Evolutionary conservation across 1,140 invertebrate genomes (phyloP).

Genomic region (Zaprionus lachaisei): DNA sequence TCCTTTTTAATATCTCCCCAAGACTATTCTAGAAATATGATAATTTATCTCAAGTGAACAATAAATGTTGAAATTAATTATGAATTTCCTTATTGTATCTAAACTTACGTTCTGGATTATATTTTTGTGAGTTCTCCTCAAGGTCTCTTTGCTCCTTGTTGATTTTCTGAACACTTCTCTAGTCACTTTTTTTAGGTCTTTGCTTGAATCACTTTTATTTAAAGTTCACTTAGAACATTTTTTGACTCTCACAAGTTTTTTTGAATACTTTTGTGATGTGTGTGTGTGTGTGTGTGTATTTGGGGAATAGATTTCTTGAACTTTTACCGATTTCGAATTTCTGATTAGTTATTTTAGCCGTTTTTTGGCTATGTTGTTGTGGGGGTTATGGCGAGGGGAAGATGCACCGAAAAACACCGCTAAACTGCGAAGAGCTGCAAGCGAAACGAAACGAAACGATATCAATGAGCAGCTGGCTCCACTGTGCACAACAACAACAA

Average conservation of each 20-base stretch:
- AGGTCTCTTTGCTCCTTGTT: not conserved
- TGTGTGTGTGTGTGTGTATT: slow-evolving; percentile 23
- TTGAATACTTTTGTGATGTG: slow-evolving; percentile 34
- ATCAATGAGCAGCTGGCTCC: slow-evolving; percentile 38
- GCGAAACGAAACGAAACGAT: slow-evolving; percentile 30
- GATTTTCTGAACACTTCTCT: not conserved
- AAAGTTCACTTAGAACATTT: slow-evolving; percentile 3
- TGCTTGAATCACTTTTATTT: slow-evolving; percentile 2
- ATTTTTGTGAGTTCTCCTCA: not conserved
- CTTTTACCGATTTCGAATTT: slow-evolving; percentile 58
- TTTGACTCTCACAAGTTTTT: slow-evolving; percentile 18
- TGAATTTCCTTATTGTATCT: not conserved
- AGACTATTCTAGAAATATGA: not conserved
- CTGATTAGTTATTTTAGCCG: slow-evolving; percentile 40
- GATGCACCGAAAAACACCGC: slow-evolving; percentile 47
- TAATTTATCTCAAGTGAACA: not conserved
- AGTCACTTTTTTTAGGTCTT: slow-evolving; percentile 11
- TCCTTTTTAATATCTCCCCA: not conserved
- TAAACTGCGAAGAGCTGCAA: slow-evolving; percentile 31
- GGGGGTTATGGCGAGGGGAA: slow-evolving; percentile 23
- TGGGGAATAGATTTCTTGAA: slow-evolving; percentile 26
- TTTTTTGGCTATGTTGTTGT: not conserved
- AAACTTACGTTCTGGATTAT: not conserved
- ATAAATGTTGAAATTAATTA: not conserved
- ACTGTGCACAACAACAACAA: slow-evolving; percentile 24